Percentiles rank a stretch among this genome's conserved stretches.
These are phyloP conservation scores for Styela clava DNA, from an alignment of 23 tunicate species.

Conservation along the genomic window DNA sequence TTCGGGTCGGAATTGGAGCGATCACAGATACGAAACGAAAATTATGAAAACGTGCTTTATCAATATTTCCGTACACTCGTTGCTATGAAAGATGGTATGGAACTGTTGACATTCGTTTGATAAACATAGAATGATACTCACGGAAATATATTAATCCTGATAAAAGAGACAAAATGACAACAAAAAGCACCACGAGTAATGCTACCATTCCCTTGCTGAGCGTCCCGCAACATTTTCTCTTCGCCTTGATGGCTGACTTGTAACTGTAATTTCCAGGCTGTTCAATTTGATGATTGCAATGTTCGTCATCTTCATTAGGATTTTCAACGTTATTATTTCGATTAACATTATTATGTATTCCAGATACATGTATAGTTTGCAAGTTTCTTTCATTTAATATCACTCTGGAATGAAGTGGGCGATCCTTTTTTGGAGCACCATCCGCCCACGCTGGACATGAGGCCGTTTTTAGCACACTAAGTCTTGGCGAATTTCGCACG, in stretches of 20 bases:
- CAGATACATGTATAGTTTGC: background rate
- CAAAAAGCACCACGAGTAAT: background rate
- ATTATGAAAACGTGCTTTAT: too few species aligned
- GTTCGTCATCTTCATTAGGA: background rate
- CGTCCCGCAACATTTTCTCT: background rate
- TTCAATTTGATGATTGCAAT: background rate
- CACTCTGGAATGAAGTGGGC: background rate
- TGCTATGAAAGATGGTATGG: too few species aligned
- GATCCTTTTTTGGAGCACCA: background rate
- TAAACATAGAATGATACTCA: background rate
- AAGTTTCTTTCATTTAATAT: background rate
- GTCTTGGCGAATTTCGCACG: background rate
- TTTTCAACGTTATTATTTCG: slow-evolving; percentile 5
- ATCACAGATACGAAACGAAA: too few species aligned
- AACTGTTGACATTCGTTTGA: too few species aligned
- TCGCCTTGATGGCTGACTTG: background rate
- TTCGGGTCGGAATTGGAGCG: too few species aligned
- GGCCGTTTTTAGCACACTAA: background rate
- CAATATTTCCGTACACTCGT: too few species aligned
- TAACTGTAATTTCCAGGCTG: background rate
- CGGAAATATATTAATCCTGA: background rate
- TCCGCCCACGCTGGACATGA: slow-evolving; percentile 14
- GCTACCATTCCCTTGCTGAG: slow-evolving; percentile 2
- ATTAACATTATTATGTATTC: background rate
- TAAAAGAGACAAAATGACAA: background rate